These are phyloP conservation scores for Pogonognathellus flavescens DNA, from an alignment of 1,140 invertebrate genomes.

Conservation along the genomic window DNA sequence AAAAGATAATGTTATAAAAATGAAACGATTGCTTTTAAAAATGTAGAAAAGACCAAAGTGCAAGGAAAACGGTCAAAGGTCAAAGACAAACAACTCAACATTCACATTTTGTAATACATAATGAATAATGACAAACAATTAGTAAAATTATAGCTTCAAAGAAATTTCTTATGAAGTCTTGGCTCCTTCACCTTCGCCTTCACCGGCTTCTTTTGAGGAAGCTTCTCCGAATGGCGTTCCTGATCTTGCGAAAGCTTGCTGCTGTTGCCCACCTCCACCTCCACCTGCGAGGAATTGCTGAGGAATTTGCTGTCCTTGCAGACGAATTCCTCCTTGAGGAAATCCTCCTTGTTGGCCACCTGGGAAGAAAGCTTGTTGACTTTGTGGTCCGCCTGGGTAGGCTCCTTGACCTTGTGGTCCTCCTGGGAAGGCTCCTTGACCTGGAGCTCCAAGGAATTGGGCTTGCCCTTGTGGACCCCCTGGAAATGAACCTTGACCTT, in stretches of 20 bases:
- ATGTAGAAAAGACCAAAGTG: no score
- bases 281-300: constrained; percentile 27
- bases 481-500: neutral
- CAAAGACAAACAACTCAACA: neutral
- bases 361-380: constrained; percentile 26
- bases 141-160: constrained; percentile 14
- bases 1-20: no score
- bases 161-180: neutral
- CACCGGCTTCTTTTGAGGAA: constrained; percentile 17
- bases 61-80: no score
- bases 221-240: neutral
- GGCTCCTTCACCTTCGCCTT: neutral
- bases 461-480: neutral
- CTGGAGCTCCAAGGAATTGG: no score
- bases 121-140: neutral
- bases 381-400: neutral
- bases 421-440: neutral
- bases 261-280: no score
- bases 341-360: constrained; percentile 11
- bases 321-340: neutral
- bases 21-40: no score
- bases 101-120: constrained; percentile 23
- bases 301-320: constrained; percentile 37
- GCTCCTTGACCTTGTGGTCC: neutral
- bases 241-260: neutral